phyloP scores from a whole-genome alignment of 2,797 vertebrate genomes.

The Scarus forsteni region DNA sequence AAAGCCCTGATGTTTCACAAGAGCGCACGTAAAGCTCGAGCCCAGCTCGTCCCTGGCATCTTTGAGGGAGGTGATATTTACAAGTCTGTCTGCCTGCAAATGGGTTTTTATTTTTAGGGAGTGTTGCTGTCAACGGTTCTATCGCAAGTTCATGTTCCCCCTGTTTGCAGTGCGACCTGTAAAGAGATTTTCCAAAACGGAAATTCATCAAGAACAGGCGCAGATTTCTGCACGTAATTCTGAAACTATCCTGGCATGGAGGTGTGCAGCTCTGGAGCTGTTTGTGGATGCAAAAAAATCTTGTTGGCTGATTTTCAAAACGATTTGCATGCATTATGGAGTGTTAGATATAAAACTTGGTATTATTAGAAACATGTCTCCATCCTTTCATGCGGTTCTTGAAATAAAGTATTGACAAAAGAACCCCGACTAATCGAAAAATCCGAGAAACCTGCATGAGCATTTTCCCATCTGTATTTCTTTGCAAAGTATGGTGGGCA shows the following conservation, averaged over 20 bases:
- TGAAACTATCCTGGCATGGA: background rate
- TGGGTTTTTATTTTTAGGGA: conserved; percentile 54
- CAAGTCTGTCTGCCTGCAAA: conserved; percentile 62
- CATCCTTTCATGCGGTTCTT: background rate
- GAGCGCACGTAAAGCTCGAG: conserved; percentile 43
- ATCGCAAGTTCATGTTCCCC: background rate
- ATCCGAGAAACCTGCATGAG: too few relatives aligned
- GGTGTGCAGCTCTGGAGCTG: background rate
- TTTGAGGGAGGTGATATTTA: conserved; percentile 67
- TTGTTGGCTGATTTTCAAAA: conserved; percentile 2
- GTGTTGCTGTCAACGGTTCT: conserved; percentile 31
- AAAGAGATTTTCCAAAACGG: background rate
- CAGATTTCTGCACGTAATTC: background rate
- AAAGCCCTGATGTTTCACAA: conserved; percentile 65
- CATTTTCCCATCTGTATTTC: too few relatives aligned
- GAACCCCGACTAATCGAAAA: too few relatives aligned
- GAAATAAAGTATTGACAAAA: background rate
- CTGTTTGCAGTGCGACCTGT: background rate
- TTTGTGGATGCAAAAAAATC: background rate
- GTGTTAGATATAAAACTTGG: background rate
- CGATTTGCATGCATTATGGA: conserved; percentile 9
- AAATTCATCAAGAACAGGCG: background rate
- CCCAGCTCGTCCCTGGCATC: conserved; percentile 49
- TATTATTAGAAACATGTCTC: background rate
- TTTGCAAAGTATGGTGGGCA: too few relatives aligned